Evolutionary conservation across 2,113 vertebrate species (phyloP), one percentile per base, ranked within the genome.

Genomic region (Heteronetta atricapilla): DNA sequence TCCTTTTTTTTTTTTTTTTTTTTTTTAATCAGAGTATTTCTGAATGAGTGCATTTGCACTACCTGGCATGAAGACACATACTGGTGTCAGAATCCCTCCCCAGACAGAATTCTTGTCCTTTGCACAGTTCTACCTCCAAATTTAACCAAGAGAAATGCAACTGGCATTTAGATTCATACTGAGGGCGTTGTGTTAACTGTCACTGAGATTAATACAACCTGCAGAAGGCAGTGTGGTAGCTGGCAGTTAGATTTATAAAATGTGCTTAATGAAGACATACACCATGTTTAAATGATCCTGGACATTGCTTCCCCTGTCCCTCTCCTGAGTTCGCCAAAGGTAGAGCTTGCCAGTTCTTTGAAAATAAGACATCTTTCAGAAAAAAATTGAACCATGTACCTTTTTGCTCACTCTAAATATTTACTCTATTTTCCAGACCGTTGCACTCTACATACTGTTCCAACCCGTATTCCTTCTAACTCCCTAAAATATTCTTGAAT

Each of bases 241-340:
- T 89, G 91, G 89, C 85, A 88, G 66, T 48, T 60, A 69, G 90
- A 96, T 94, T 94, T 91, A 85, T 85, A 12, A 10, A 46, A 18
- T 29, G 29, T 2, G 1, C 31, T 78, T 85, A 92, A 93, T 85
- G 86, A 85, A 94, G 94, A 95, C 62, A 44, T 48, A 86, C 92
- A 31, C 42, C 34, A 26, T 33, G 26, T 79, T 93, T 87, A 92
- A 91, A 82, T 22, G 55, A 44, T 92, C 44, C 55, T 77, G 86
- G 60, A 63, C 82, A 67, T 36, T 20, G 33, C 21, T 74, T 64
- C 11, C 26, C 29, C 23, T 76, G 63, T 29, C 72, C 29, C 31
- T 44, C 81, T 52, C 33, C 42, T 5, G 3, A 56, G 40, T 80
- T 73, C 56, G 53, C 42, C 60, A 31, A 40, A 80, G 74, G 28